A percentile compares a stretch with the other conserved stretches of the same genome.
These are phyloP conservation scores for Plumapathes pennacea DNA, from an alignment of 92 coral and sea anemone genomes.

Conservation along the genomic window DNA sequence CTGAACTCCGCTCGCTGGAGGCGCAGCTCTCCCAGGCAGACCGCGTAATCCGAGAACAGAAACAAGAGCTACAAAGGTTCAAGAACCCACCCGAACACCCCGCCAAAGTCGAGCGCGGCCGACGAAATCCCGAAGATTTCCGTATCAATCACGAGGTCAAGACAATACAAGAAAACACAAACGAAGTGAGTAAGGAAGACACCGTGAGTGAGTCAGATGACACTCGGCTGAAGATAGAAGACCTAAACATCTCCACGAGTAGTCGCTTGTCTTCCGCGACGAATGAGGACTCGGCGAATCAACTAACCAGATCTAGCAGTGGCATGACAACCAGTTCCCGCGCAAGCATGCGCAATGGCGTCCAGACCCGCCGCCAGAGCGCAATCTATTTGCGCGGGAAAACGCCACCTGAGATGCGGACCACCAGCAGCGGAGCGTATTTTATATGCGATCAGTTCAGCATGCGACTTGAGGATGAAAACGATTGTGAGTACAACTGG, in stretches of 20 bases:
- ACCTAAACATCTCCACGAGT: constrained; percentile 17
- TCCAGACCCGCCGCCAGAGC: constrained; percentile 76
- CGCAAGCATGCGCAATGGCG: constrained; percentile 54
- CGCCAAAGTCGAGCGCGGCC: background rate
- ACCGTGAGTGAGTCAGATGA: constrained; percentile 48
- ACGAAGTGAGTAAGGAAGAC: constrained; percentile 39
- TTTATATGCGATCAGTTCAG: constrained; percentile 67
- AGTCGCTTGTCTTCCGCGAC: constrained; percentile 26
- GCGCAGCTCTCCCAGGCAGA: constrained; percentile 88
- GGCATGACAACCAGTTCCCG: constrained; percentile 28
- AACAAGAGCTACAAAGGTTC: constrained; percentile 1
- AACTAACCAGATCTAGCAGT: constrained; percentile 41
- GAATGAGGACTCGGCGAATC: constrained; percentile 3
- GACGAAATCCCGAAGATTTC: too few relatives aligned
- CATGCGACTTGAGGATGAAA: constrained; percentile 68
- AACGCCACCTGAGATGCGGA: constrained; percentile 76
- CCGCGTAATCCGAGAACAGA: constrained; percentile 63
- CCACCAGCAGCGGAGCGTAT: constrained; percentile 79
- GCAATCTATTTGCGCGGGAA: constrained; percentile 69
- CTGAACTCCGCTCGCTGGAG: constrained; percentile 83
- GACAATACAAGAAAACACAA: constrained; percentile 7
- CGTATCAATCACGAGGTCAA: too few relatives aligned
- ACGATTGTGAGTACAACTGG: constrained; percentile 73
- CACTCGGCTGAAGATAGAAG: constrained; percentile 42
- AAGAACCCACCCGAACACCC: constrained; percentile 7